A percentile compares a stretch with the other conserved stretches of the same genome.
Conservation (phyloP, 2,113 vertebrate genomes). For the Pachycephala philippinensis region DNA sequence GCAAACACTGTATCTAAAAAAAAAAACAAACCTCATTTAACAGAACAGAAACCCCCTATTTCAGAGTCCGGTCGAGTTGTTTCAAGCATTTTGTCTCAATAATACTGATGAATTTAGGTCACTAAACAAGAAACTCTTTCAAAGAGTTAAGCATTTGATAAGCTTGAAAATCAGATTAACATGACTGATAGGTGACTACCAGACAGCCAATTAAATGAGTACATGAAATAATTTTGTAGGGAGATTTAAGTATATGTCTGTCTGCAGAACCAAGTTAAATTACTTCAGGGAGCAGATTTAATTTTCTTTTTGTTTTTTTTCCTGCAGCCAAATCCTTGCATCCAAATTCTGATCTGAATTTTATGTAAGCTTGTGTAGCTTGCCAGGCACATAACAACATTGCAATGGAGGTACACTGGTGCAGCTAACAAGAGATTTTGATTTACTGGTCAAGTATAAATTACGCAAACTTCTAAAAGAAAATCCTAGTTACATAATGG, state of each 20-base stretch:
- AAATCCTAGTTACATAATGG: background rate
- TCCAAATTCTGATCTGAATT: background rate
- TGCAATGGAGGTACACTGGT: background rate
- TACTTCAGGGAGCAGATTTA: background rate
- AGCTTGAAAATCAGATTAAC: conserved; percentile 23
- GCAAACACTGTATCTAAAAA: background rate
- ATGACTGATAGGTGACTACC: background rate
- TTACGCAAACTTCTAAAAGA: background rate
- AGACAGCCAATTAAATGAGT: conserved; percentile 14
- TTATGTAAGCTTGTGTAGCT: fast-evolving
- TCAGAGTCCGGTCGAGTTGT: background rate
- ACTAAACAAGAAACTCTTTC: background rate
- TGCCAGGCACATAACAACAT: background rate
- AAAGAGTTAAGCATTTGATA: conserved; percentile 1
- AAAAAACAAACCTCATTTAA: background rate
- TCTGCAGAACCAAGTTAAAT: background rate
- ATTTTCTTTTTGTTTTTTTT: background rate
- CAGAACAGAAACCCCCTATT: background rate
- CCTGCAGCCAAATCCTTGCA: background rate
- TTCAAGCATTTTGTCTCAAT: background rate
- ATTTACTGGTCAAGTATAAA: background rate
- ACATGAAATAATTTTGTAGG: background rate
- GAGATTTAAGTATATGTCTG: background rate
- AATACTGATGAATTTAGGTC: background rate
- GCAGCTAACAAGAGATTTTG: background rate